Base-by-base conservation (phyloP, 1,140 invertebrate species). In the Ceratitis capitata region DNA sequence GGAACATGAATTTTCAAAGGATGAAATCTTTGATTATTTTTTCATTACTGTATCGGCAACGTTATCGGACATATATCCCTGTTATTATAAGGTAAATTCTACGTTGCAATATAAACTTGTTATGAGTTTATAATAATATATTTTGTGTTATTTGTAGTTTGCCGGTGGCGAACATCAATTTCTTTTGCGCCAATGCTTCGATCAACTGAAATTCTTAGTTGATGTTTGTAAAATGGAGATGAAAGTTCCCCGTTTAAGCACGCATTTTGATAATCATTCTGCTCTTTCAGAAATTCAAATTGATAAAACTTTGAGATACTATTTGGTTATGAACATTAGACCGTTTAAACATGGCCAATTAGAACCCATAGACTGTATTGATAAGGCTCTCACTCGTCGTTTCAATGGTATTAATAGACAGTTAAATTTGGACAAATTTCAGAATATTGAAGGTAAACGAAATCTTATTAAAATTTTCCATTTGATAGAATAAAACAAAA, bases 31-130 rank as follows among this genome's bases (percentile, higher is more conserved):
- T 78, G 87, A 90, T 9, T 87, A 85, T 47, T 89, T 91, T 35
- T 91, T 89, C 26, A 82, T 88, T 29, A 58, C 78, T 0, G 56
- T 89, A 1, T 74, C 88, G 19, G 87, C 56, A 0, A 35, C n/a
- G 0, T 35, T 87, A 1, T 86, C 86, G 56, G 88, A 90, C 10
- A 87, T 91, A 12, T 91, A 89, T 89, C 90, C 90, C 14, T 91
- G 90, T 56, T 91, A 91, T 64, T 91, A 91, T 83, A 89, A 89
- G 86, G 89, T 91, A 49, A 86, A 84, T 45, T 56, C 23, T n/a
- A n/a, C 14, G 19, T 56, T 23, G 19, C n/a, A n/a, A n/a, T n/a
- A n/a, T n/a, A n/a, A n/a, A n/a, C n/a, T n/a, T n/a, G n/a, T n/a
- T n/a, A n/a, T n/a, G n/a, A 35, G 7, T n/a, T 10, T 1, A 19